These are phyloP conservation scores for Siphamia tubifer DNA, from an alignment of 2,113 vertebrate genomes.

Conservation along the genomic window DNA sequence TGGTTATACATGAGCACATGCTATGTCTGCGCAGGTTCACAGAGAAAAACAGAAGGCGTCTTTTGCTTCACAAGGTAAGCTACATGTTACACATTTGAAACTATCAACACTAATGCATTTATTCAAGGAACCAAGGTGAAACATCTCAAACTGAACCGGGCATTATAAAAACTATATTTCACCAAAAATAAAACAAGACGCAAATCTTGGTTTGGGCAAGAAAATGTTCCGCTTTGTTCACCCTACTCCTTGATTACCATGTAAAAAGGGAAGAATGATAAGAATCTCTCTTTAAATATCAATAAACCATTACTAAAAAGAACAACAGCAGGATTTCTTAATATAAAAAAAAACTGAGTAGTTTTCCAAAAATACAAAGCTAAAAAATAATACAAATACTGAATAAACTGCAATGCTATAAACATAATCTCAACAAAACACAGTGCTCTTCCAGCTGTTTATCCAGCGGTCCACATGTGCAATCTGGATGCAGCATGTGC, in stretches of 20 bases:
- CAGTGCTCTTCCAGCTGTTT: conserved; percentile 37
- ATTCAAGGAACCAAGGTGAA: not conserved
- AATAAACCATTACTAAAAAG: not conserved
- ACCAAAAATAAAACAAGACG: not conserved
- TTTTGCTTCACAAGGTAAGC: no score
- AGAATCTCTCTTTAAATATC: not conserved
- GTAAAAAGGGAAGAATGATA: not conserved
- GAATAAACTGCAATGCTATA: conserved; percentile 15
- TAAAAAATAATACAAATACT: not conserved
- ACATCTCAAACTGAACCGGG: not conserved
- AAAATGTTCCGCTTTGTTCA: not conserved
- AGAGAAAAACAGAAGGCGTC: no score
- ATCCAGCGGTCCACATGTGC: conserved; percentile 58
- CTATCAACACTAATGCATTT: not conserved
- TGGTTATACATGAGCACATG: no score
- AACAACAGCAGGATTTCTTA: not conserved
- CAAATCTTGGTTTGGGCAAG: not conserved
- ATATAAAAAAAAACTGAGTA: not conserved
- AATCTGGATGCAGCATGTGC: conserved; percentile 59
- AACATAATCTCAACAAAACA: conserved; percentile 31
- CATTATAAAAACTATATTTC: not conserved
- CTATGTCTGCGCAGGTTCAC: not conserved
- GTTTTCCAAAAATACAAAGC: not conserved
- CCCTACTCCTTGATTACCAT: not conserved
- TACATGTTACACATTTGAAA: no score